phyloP scores from a whole-genome alignment of 2,113 vertebrate genomes.

The Ailurus styani region DNA sequence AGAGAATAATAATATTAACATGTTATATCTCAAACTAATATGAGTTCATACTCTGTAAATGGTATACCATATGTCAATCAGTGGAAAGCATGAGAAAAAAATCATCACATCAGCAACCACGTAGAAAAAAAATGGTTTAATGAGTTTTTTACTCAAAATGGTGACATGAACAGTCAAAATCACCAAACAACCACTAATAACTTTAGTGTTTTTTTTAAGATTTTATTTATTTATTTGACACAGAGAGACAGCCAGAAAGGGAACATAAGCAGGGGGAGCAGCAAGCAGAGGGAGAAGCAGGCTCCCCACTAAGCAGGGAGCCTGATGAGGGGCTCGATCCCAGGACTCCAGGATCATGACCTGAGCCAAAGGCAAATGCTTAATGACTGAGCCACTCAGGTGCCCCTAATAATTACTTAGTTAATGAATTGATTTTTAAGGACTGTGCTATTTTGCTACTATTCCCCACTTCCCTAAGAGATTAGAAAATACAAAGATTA shows the following conservation, averaged over 20 bases:
- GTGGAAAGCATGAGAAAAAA: neutral
- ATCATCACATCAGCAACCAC: neutral
- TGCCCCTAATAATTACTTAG: no score
- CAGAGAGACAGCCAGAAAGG: no score
- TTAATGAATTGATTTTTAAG: slow-evolving; percentile 26
- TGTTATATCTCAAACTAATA: neutral
- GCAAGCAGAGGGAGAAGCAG: no score
- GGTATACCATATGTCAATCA: neutral
- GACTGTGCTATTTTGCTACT: neutral
- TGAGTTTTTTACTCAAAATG: neutral
- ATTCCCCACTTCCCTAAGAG: neutral
- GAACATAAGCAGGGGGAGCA: no score
- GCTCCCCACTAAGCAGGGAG: no score
- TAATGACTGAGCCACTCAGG: no score
- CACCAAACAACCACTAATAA: neutral
- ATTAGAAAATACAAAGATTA: neutral
- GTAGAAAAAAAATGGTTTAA: neutral
- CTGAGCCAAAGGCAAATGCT: no score
- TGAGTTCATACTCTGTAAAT: neutral
- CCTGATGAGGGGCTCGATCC: no score
- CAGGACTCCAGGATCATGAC: no score
- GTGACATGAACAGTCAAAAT: neutral
- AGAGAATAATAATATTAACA: slow-evolving; percentile 25
- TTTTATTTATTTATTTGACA: no score
- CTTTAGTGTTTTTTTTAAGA: no score